Evolutionary conservation across 2,888 invertebrate genomes (phyloP).

Genomic region (Acleris cristana): DNA sequence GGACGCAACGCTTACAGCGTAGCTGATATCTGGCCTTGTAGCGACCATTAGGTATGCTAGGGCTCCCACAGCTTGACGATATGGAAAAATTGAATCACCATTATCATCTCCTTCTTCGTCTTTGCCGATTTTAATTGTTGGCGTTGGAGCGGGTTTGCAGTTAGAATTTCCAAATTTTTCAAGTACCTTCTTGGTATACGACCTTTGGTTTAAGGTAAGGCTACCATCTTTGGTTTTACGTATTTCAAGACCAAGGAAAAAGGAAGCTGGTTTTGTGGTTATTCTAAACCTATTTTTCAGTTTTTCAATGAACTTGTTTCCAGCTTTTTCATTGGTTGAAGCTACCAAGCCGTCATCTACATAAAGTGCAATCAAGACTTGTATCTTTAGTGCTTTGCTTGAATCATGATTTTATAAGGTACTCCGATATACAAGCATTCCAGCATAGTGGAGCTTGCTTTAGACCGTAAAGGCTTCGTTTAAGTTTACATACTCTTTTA

Average conservation of each 20-base stretch:
- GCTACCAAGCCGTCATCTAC: conserved; percentile 12
- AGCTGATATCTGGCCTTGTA: conserved; percentile 5
- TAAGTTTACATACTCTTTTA: not conserved
- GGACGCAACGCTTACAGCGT: not conserved
- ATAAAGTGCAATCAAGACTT: not conserved
- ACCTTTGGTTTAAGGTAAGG: not conserved
- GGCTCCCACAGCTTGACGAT: conserved; percentile 9
- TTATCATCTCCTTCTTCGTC: not conserved
- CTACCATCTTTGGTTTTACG: not conserved
- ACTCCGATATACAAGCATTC: not conserved
- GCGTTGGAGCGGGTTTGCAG: conserved; percentile 8
- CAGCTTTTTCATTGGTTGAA: not conserved
- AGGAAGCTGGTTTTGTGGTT: conserved; percentile 10
- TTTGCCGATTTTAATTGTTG: not conserved
- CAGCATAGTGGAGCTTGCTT: conserved; percentile 5
- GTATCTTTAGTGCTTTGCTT: not conserved
- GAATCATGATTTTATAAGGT: not conserved
- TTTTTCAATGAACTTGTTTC: not conserved
- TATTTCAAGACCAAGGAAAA: conserved; percentile 8
- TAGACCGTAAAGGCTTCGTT: not conserved
- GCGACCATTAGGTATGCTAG: conserved; percentile 3
- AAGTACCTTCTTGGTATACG: conserved; percentile 6
- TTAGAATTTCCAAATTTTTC: not conserved
- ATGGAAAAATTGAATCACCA: not conserved
- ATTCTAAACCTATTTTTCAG: not conserved